These are phyloP conservation scores for Rostratula benghalensis DNA, from an alignment of 2,113 vertebrate genomes.

Conservation along the genomic window DNA sequence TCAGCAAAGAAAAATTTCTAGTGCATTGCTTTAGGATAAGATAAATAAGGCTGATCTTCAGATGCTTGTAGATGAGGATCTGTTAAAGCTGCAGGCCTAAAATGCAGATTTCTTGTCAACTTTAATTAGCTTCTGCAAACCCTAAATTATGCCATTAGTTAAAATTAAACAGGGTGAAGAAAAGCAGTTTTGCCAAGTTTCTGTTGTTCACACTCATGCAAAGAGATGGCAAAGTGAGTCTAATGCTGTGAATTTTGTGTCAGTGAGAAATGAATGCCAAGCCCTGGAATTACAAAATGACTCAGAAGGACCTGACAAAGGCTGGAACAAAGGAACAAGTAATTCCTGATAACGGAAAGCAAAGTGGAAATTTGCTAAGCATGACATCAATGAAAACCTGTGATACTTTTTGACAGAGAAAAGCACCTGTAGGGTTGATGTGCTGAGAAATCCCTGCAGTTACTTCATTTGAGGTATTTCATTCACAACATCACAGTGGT, in stretches of 20 bases:
- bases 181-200: constrained; percentile 20
- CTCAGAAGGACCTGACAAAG: not conserved
- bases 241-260: not conserved
- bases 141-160: not conserved
- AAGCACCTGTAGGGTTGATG: not conserved
- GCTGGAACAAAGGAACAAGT: not conserved
- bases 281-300: not conserved
- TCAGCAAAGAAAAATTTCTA: not conserved
- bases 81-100: constrained; percentile 41
- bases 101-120: constrained; percentile 37
- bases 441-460: not conserved
- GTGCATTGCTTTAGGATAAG: not conserved
- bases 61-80: constrained; percentile 19
- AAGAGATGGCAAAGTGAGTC: not conserved
- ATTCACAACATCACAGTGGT: not conserved
- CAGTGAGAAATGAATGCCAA: not conserved
- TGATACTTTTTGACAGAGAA: not conserved
- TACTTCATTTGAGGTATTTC: not conserved
- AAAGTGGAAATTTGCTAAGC: not conserved
- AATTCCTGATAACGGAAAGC: not conserved
- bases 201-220: not conserved
- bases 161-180: constrained; percentile 12
- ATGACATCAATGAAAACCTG: not conserved
- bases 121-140: constrained; percentile 13
- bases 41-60: constrained; percentile 27